Evolutionary conservation across 2,797 vertebrate species (phyloP).

Genomic region (Lycodopsis pacificus): DNA sequence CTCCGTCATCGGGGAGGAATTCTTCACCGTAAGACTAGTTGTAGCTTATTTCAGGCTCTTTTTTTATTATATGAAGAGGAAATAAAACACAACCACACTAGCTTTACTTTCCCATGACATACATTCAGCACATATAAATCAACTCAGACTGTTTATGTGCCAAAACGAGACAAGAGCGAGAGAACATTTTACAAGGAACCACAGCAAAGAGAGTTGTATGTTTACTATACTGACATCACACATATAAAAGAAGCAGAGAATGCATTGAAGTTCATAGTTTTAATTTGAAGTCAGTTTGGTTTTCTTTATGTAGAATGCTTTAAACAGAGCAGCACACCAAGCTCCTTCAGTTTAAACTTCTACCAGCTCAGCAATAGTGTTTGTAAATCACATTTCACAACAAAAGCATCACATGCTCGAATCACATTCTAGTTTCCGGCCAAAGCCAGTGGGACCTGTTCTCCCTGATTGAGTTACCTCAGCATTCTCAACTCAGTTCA

Average conservation of each 20-base stretch:
- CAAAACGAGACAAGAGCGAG: not conserved
- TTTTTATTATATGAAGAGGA: conserved; percentile 29
- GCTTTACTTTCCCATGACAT: conserved; percentile 60
- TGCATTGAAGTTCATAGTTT: not conserved
- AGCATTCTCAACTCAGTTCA: conserved; percentile 60
- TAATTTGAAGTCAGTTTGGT: conserved; percentile 9
- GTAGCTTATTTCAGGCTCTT: conserved; percentile 21
- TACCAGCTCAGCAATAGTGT: conserved; percentile 45
- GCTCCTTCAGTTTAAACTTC: conserved; percentile 62
- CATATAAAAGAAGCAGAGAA: not conserved
- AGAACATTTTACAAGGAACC: conserved; percentile 7
- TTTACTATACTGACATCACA: not conserved
- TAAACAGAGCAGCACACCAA: conserved; percentile 36
- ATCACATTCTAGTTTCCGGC: conserved; percentile 37
- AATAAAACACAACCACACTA: conserved; percentile 46
- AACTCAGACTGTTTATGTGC: conserved; percentile 27
- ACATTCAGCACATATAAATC: conserved; percentile 38
- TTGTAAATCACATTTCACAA: conserved; percentile 60
- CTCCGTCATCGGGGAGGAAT: conserved; percentile 47
- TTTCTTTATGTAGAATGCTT: conserved; percentile 20
- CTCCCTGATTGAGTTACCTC: conserved; percentile 72
- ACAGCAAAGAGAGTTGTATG: not conserved
- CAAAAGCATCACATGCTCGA: conserved; percentile 46
- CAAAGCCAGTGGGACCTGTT: conserved; percentile 67
- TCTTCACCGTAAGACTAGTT: conserved; percentile 32